phyloP scores from a whole-genome alignment of 2,888 invertebrate species.

The Drosophila infuscata region DNA sequence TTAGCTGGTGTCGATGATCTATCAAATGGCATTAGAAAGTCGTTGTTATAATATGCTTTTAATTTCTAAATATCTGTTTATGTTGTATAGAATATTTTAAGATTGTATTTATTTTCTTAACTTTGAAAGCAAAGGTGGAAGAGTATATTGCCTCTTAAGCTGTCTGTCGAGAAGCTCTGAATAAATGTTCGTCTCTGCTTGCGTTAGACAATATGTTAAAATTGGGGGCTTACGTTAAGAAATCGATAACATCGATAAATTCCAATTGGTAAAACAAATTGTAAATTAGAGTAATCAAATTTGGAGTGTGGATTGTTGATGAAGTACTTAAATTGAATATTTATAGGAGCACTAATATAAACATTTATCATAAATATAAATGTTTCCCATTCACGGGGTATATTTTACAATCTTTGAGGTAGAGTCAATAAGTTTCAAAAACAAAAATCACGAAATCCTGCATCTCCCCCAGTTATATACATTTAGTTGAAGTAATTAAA shows the following conservation, averaged over 20 bases:
- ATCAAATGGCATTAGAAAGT: conserved; percentile 41
- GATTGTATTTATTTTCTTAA: not conserved
- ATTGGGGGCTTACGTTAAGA: not conserved
- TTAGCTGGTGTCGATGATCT: conserved; percentile 21
- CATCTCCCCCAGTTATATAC: not conserved
- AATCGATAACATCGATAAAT: not conserved
- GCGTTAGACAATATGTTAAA: not conserved
- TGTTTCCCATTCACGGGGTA: no score
- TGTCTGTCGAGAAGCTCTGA: not conserved
- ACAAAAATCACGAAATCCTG: not conserved
- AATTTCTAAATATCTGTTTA: conserved; percentile 18
- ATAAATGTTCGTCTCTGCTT: not conserved
- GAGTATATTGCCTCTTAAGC: not conserved
- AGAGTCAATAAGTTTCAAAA: not conserved
- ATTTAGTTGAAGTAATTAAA: not conserved
- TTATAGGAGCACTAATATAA: not conserved
- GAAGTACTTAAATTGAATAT: not conserved
- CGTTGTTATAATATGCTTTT: conserved; percentile 23
- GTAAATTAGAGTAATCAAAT: not conserved
- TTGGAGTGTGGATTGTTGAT: not conserved
- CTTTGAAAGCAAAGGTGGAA: not conserved
- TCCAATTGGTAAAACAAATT: not conserved
- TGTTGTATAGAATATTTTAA: not conserved
- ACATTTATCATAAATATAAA: no score
- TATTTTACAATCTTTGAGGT: not conserved